phyloP scores from a whole-genome alignment of 2,888 invertebrate genomes.

The Thumatha senex region DNA sequence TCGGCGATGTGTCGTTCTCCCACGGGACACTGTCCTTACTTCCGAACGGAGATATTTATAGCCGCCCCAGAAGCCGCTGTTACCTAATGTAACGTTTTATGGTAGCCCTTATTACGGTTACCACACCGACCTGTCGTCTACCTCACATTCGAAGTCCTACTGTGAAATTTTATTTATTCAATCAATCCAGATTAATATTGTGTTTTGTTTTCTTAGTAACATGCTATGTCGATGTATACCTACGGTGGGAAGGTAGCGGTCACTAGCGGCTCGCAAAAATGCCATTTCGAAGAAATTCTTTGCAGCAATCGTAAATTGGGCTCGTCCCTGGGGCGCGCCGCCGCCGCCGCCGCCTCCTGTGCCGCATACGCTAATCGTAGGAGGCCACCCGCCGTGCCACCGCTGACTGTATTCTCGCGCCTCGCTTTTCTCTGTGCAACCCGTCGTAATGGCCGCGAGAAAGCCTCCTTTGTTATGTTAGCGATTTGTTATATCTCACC shows the following conservation, averaged over 20 bases:
- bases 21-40: conserved; percentile 80
- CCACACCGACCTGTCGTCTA: conserved; percentile 62
- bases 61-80: conserved; percentile 81
- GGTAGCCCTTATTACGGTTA: conserved; percentile 81
- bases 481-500: conserved; percentile 80
- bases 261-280: conserved; percentile 68
- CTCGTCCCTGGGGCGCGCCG: conserved; percentile 49
- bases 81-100: conserved; percentile 83
- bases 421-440: conserved; percentile 63
- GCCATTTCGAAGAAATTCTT: conserved; percentile 74
- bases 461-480: conserved; percentile 80
- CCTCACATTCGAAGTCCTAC: conserved; percentile 43
- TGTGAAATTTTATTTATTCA: conserved; percentile 66
- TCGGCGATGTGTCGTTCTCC: conserved; percentile 73
- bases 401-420: conserved; percentile 51
- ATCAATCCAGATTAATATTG: conserved; percentile 51
- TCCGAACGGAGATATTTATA: conserved; percentile 82
- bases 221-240: conserved; percentile 32
- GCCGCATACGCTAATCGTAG: conserved; percentile 74
- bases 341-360: conserved; percentile 53
- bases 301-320: conserved; percentile 80
- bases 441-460: conserved; percentile 78
- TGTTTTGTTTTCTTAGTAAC: conserved; percentile 37
- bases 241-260: conserved; percentile 43
- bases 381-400: conserved; percentile 41